Percentiles rank a stretch among this genome's conserved stretches.
These are phyloP conservation scores for Macaria notata DNA, from an alignment of 2,888 invertebrate species.

Conservation along the genomic window DNA sequence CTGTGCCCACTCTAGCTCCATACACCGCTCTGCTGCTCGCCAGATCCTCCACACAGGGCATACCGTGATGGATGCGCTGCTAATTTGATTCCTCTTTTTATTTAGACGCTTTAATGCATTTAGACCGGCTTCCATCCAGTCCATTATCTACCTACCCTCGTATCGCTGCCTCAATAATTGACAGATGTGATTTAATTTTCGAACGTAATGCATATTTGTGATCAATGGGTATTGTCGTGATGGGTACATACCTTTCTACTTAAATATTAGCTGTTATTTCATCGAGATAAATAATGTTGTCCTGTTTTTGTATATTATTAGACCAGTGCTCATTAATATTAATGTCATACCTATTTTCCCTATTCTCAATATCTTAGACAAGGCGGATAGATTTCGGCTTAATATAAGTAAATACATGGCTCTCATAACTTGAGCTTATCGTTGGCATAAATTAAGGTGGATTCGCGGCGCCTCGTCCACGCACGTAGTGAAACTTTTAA, in stretches of 20 bases:
- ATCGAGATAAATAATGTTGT: too few species aligned
- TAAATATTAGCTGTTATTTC: background rate
- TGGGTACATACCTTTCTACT: background rate
- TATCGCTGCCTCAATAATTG: slow-evolving; percentile 19
- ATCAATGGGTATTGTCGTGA: background rate
- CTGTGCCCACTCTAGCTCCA: slow-evolving; percentile 59
- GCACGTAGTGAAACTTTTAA: slow-evolving; percentile 82
- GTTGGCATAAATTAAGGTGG: slow-evolving; percentile 77
- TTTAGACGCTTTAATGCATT: slow-evolving; percentile 24
- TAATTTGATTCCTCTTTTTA: slow-evolving; percentile 50
- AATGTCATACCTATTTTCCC: background rate
- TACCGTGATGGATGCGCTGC: slow-evolving; percentile 60
- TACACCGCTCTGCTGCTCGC: slow-evolving; percentile 56
- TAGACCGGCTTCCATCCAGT: slow-evolving; percentile 20
- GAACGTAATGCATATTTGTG: slow-evolving; percentile 17
- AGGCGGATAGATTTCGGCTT: slow-evolving; percentile 49
- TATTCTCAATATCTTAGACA: slow-evolving; percentile 43
- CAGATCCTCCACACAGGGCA: slow-evolving; percentile 65
- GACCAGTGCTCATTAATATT: too few species aligned
- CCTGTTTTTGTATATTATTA: background rate
- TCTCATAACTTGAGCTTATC: slow-evolving; percentile 76
- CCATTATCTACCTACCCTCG: slow-evolving; percentile 19
- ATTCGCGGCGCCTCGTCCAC: slow-evolving; percentile 73
- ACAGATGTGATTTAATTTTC: slow-evolving; percentile 23
- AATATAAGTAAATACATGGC: slow-evolving; percentile 78